phyloP scores from a whole-genome alignment of 2,113 vertebrate genomes.

The Progne subis region DNA sequence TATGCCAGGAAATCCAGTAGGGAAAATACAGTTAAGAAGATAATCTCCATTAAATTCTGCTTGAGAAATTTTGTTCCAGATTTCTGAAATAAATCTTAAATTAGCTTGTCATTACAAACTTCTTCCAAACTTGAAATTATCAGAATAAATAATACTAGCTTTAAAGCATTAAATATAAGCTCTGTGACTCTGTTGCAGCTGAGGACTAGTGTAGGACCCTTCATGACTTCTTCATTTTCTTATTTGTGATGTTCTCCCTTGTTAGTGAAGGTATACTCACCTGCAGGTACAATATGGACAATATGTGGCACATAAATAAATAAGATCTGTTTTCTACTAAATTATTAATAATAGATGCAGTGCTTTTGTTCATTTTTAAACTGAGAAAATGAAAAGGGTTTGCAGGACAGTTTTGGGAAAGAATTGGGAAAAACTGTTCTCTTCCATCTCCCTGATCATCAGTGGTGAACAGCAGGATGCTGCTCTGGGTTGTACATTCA shows the following conservation, averaged over 20 bases:
- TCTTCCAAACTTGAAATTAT: neutral
- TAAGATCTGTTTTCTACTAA: neutral
- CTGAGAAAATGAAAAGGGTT: neutral
- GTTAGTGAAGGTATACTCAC: neutral
- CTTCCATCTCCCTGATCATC: neutral
- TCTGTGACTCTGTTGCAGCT: neutral
- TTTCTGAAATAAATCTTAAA: neutral
- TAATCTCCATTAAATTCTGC: neutral
- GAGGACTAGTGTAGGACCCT: neutral
- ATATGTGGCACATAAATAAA: neutral
- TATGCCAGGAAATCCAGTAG: neutral
- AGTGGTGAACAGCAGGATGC: neutral
- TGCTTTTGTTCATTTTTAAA: neutral
- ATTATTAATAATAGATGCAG: neutral
- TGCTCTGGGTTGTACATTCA: neutral
- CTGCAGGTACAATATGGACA: neutral
- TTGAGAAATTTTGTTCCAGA: neutral
- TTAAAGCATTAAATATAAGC: neutral
- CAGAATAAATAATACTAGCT: neutral
- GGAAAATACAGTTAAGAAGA: neutral
- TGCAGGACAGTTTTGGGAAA: neutral
- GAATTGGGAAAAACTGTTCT: accelerated
- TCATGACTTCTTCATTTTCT: neutral
- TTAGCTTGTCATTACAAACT: neutral
- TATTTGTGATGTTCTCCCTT: neutral